Evolutionary conservation across 2,113 vertebrate genomes (phyloP), one percentile per base, ranked within the genome.

Genomic region (Aspiorhynchus laticeps): DNA sequence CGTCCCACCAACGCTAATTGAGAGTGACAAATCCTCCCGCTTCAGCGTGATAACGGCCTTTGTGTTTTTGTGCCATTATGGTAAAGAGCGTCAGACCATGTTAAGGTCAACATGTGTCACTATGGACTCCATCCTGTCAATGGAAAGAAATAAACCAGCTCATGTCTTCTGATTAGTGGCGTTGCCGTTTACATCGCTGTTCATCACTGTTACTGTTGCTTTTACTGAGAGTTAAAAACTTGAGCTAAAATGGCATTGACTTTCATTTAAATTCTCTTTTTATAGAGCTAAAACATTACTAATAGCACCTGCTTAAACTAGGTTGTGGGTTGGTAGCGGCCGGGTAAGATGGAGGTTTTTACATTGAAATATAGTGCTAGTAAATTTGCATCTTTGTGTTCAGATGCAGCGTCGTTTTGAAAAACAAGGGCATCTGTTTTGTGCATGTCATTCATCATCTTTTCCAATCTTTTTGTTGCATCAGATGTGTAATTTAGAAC

Each of bases 21-120:
- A 48, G 43, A 61, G 8, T 85, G 84, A 85, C 84, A 85, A 59
- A 65, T 85, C 53, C 83, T 38, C 36, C 83, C 0, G n/a, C 19
- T 43, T 26, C 36, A 63, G 67, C 48, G 31, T 71, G 75, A 77
- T 31, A 31, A 77, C 15, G 3, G 75, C 26, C 17, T 65, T 2
- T 14, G 3, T 48, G n/a, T 48, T 17, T 78, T 17, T 76, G 11
- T 28, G 41, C n/a, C 75, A 10, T 51, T 53, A 78, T 78, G 33
- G 28, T 78, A 7, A 33, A 31, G 46, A 9, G 75, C 4, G 1
- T 79, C 77, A 59, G 28, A 56, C 31, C 0, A 24, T 36, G 84
- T 65, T 38, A 28, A 36, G 41, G 84, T 46, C 17, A 77, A 24
- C 41, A 12, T 46, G 9, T 46, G 36, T 56, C 9, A 15, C 7